Base-by-base conservation (phyloP, 2,888 invertebrate species). In the Augochlorella aurata region DNA sequence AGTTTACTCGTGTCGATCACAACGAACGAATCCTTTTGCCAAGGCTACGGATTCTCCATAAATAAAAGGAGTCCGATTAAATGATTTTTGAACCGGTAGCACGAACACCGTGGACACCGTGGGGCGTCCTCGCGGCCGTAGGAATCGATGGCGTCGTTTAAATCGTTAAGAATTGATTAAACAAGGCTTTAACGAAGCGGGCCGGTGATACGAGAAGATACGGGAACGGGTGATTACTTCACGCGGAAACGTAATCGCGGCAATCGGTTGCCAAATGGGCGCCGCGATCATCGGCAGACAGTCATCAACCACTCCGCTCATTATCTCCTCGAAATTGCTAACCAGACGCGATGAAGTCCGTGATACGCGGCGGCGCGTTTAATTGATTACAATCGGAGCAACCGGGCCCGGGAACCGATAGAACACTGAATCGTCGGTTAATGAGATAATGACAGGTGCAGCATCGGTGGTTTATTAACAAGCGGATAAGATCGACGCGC, bases 371-470 rank as follows among this genome's bases (percentile, higher is more conserved):
- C 18, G 24, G 24, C 52, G 8, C 77, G 74, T 86, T 86, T 74
- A 82, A 85, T 87, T 65, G 81, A 85, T 83, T 66, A 47, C 52
- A 45, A 84, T 83, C 74, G 83, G 71, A 58, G 29, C 50, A 75
- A 79, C 74, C 58, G 44, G 61, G 58, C 52, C 10, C 44, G 18
- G 66, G 66, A 79, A 74, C 77, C 71, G 69, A 71, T 68, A 52
- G 52, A 16, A 49, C 63, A 8, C 54, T 52, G 78, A 79, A 83
- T 82, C 76, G 79, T 83, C 84, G 80, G 82, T 86, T 90, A 91
- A 90, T 85, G 83, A 89, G 88, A 86, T 89, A 89, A 90, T 90
- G 91, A 91, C 90, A 91, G 89, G 90, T 90, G 89, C 86, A 81
- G 78, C 85, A 85, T 87, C 86, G 81, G 79, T 86, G 83, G 79